These are phyloP conservation scores for Psix sp. DNA, from an alignment of 1,140 invertebrate genomes.

Conservation along the genomic window DNA sequence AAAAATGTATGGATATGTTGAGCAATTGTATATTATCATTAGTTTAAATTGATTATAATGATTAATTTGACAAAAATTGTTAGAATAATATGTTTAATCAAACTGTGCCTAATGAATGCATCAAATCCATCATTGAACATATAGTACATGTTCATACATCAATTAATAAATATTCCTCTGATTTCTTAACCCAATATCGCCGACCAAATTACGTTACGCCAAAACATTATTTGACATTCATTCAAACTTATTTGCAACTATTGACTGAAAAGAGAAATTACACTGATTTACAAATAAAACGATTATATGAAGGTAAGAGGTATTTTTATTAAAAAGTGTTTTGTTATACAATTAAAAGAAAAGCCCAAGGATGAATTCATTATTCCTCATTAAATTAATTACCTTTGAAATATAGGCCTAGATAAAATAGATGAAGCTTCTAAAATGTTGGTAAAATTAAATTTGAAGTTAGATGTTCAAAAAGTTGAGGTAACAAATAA, in stretches of 20 bases:
- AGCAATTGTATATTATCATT: slow-evolving; percentile 7
- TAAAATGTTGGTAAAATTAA: slow-evolving; percentile 83
- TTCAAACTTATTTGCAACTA: slow-evolving; percentile 87
- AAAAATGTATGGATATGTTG: slow-evolving; percentile 75
- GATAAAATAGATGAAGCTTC: slow-evolving; percentile 81
- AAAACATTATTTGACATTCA: slow-evolving; percentile 91
- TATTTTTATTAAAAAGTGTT: background rate
- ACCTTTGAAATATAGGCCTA: background rate
- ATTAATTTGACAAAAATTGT: too few relatives aligned
- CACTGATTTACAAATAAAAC: slow-evolving; percentile 72
- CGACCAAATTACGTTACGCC: slow-evolving; percentile 92
- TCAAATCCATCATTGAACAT: slow-evolving; percentile 84
- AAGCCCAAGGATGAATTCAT: too few relatives aligned
- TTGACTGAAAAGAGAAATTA: slow-evolving; percentile 80
- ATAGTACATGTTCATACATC: slow-evolving; percentile 89
- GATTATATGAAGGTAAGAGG: slow-evolving; percentile 69
- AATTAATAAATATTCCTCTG: slow-evolving; percentile 83
- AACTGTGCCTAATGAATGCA: slow-evolving; percentile 81
- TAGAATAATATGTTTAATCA: slow-evolving; percentile 70
- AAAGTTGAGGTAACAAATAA: slow-evolving; percentile 86
- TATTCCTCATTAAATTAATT: background rate
- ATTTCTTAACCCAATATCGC: slow-evolving; percentile 84
- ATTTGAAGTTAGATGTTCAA: slow-evolving; percentile 85
- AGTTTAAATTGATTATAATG: too few relatives aligned
- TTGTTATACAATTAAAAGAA: background rate